Evolutionary conservation across 92 coral and sea anemone species (phyloP).

Genomic region (Virgularia gustaviana): DNA sequence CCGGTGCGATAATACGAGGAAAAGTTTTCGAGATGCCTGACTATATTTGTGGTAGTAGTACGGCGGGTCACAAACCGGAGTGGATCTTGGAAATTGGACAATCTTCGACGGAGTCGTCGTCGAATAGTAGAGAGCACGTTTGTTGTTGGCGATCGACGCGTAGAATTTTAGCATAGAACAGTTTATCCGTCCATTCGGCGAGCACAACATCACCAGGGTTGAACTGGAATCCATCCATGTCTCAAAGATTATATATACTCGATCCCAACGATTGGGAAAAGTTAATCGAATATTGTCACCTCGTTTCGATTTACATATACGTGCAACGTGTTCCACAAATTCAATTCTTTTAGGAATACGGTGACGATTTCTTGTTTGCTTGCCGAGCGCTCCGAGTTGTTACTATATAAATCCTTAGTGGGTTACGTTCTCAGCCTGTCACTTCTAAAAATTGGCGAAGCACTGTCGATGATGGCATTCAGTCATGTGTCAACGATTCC

Average conservation of each 20-base stretch:
- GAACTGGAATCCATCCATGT: slow-evolving; percentile 91
- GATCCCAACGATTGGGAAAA: neutral
- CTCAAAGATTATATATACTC: neutral
- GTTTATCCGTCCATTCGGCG: slow-evolving; percentile 99
- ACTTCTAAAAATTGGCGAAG: too few relatives aligned
- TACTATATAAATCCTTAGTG: too few relatives aligned
- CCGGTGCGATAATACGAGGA: too few relatives aligned
- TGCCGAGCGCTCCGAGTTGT: too few relatives aligned
- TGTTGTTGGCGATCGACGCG: slow-evolving; percentile 73
- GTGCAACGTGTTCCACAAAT: neutral
- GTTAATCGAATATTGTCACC: neutral
- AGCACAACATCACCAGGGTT: slow-evolving; percentile 88
- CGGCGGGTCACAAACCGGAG: slow-evolving; percentile 93
- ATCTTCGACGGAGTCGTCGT: slow-evolving; percentile 98
- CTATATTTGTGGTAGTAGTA: too few relatives aligned
- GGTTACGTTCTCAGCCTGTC: too few relatives aligned
- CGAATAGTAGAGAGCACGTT: slow-evolving; percentile 86
- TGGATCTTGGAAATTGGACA: slow-evolving; percentile 99
- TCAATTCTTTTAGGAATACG: neutral
- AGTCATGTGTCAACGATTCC: too few relatives aligned
- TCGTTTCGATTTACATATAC: neutral
- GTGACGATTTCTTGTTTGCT: neutral
- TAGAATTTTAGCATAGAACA: slow-evolving; percentile 98
- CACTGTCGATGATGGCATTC: too few relatives aligned
- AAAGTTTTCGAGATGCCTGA: too few relatives aligned